Evolutionary conservation across 2,113 vertebrate species (phyloP).

Genomic region (Sinocyclocheilus maitianheensis): DNA sequence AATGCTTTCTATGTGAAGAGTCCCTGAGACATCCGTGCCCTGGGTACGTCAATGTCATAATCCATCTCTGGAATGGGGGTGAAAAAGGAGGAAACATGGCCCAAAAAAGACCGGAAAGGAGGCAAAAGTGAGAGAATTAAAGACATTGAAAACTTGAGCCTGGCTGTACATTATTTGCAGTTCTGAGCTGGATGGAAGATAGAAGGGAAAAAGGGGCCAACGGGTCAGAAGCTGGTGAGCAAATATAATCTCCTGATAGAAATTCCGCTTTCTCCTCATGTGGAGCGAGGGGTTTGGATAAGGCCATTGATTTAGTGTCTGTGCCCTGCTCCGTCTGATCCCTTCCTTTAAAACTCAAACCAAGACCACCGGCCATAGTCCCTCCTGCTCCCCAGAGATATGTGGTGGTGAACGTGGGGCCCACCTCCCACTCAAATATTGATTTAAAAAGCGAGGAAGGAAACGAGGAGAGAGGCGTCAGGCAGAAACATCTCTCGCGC

Average conservation of each 20-base stretch:
- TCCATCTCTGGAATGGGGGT: not conserved
- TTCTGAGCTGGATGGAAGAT: not conserved
- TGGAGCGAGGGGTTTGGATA: conserved; percentile 47
- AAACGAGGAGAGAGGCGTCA: conserved; percentile 40
- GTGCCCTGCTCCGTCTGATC: conserved; percentile 55
- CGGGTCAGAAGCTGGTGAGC: conserved; percentile 25
- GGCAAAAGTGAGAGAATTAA: conserved; percentile 19
- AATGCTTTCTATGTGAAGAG: conserved; percentile 16
- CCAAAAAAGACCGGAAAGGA: not conserved
- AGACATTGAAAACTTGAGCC: not conserved
- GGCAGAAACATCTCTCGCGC: conserved; percentile 42
- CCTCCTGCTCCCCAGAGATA: conserved; percentile 59
- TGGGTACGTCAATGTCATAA: conserved; percentile 14
- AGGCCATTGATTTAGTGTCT: conserved; percentile 68
- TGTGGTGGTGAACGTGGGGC: conserved; percentile 7
- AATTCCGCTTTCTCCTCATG: conserved; percentile 45
- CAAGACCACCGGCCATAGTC: conserved; percentile 44
- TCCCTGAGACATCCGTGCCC: not conserved
- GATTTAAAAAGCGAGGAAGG: conserved; percentile 57
- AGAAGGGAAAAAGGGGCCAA: not conserved
- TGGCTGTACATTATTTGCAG: conserved; percentile 32
- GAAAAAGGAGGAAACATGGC: not conserved
- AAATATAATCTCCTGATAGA: conserved; percentile 54
- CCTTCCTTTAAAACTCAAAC: conserved; percentile 47
- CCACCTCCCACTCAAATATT: conserved; percentile 66